Percentiles rank a stretch among this genome's conserved stretches.
Evolutionary conservation across 2,113 vertebrate species (phyloP).

Genomic region (Promerops cafer): DNA sequence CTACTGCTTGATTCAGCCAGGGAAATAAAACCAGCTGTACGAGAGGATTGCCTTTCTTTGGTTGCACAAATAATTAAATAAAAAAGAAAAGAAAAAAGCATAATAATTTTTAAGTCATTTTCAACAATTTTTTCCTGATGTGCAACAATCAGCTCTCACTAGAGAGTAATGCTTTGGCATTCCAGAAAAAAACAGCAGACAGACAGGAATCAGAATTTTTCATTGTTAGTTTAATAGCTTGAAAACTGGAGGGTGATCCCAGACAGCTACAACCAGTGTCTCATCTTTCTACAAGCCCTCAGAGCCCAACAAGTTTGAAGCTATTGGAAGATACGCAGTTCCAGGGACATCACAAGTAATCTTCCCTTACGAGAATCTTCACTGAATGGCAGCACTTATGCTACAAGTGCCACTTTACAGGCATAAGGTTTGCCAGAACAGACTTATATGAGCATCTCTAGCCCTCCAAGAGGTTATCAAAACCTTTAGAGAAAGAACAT

Average conservation of each 20-base stretch:
- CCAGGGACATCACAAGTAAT: neutral
- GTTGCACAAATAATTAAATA: neutral
- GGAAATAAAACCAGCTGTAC: neutral
- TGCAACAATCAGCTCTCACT: neutral
- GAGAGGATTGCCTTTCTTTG: neutral
- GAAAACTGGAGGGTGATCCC: neutral
- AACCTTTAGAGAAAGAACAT: neutral
- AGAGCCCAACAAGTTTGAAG: neutral
- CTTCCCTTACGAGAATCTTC: neutral
- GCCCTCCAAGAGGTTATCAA: neutral
- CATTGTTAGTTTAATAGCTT: neutral
- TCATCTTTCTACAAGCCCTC: neutral
- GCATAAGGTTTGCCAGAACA: neutral
- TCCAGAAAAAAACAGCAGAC: neutral
- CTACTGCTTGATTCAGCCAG: neutral
- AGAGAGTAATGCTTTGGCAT: neutral
- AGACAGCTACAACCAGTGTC: neutral
- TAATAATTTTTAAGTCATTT: neutral
- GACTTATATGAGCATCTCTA: neutral
- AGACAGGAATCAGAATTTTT: neutral
- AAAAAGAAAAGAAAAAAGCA: neutral
- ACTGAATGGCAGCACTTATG: neutral
- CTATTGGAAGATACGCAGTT: accelerated
- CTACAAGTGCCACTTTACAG: neutral
- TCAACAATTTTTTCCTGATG: neutral